Percentiles rank a stretch among this genome's conserved stretches.
Conservation (phyloP, 2,797 vertebrate species). For the Oryzias sinensis region DNA sequence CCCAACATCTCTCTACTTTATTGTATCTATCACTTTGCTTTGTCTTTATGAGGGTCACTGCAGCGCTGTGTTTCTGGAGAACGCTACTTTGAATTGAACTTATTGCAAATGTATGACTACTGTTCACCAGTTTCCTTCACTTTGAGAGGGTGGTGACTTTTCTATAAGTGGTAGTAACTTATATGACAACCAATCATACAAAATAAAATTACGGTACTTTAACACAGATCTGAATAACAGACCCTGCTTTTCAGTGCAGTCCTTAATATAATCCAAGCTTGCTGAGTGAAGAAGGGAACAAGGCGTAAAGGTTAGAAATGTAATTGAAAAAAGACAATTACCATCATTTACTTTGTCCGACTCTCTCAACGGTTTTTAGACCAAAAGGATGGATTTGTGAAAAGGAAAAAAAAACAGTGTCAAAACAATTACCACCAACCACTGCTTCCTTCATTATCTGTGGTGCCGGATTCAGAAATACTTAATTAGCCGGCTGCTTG, state of each 20-base stretch:
- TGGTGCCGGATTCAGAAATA: conserved; percentile 61
- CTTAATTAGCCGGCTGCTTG: conserved; percentile 63
- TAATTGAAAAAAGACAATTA: conserved; percentile 83
- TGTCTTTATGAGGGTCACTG: conserved; percentile 39
- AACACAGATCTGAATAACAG: conserved; percentile 43
- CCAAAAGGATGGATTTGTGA: conserved; percentile 26
- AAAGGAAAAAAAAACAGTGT: conserved; percentile 47
- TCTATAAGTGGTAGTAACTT: conserved; percentile 35
- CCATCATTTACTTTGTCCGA: conserved; percentile 73
- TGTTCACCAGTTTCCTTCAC: conserved; percentile 3
- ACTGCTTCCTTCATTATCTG: conserved; percentile 66
- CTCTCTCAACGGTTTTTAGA: conserved; percentile 73
- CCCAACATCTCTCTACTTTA: conserved; percentile 58
- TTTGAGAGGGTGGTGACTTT: conserved; percentile 47
- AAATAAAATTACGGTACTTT: conserved; percentile 42
- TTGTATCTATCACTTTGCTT: conserved; percentile 66
- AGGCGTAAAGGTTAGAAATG: conserved; percentile 79
- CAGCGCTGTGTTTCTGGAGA: conserved; percentile 49
- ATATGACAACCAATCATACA: conserved; percentile 50
- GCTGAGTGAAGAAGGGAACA: conserved; percentile 43
- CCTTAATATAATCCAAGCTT: conserved; percentile 21
- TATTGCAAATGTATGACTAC: conserved; percentile 12
- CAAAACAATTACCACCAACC: conserved; percentile 62
- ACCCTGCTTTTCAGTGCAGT: conserved; percentile 70
- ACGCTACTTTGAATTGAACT: background rate